Base-by-base conservation (phyloP, 2,888 invertebrate genomes). In the Parasteatoda lunata region DNA sequence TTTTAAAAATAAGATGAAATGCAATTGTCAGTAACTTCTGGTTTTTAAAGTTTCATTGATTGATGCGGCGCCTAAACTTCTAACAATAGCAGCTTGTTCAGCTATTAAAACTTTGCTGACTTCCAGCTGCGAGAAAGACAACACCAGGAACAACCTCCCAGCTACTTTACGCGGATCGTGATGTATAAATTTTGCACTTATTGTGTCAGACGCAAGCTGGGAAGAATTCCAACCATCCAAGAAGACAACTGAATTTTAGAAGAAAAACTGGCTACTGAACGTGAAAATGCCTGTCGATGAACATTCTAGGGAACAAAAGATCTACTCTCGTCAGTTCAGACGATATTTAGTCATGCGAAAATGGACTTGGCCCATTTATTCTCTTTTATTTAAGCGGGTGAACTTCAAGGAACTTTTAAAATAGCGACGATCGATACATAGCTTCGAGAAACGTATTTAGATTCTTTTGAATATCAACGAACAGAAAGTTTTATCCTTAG, bases 401-500 rank as follows among this genome's bases (percentile, higher is more conserved):
- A 5, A 72, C 73, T 78, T 47, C 13, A n/a, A 48, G 69, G 75
- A 68, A 75, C 69, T 82, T 69, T 75, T 75, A 82, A 82, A 82
- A 59, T 59, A 51, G 76, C 59, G 73, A 54, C 54, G 64, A 82
- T 82, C 82, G 76, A 82, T 76, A 76, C 45, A 70, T 48, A 47
- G 47, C 52, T 54, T 47, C n/a, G 66, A 73, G 68, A 47, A 65
- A 81, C 64, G 66, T 47, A 73, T 72, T 72, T 47, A 64, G 51
- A 59, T 73, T 80, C 80, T 64, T 80, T 73, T 80, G 73, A 79
- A 79, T 79, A 79, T 79, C 70, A 79, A 79, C 71, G 79, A 71
- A 78, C 5, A n/a, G 45, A 45, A 15, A 68, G 45, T 15, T 68
- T 68, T 30, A 9, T 68, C 66, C 30, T 30, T 5, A n/a, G n/a